Evolutionary conservation across 1,140 invertebrate species (phyloP).

Genomic region (Spodoptera litura): DNA sequence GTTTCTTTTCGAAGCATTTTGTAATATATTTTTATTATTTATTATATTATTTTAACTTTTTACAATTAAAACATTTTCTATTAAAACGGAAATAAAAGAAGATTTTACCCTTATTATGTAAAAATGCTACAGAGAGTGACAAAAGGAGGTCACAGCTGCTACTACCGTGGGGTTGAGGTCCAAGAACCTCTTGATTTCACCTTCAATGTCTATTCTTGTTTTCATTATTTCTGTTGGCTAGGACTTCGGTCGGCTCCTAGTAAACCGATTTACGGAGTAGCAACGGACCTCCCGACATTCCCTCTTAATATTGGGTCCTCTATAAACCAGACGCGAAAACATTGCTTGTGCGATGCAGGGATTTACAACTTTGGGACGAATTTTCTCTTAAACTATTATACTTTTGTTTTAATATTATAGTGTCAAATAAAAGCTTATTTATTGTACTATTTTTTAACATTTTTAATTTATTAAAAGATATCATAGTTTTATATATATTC

Average conservation of each 20-base stretch:
- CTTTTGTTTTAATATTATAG: not conserved
- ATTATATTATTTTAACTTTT: no score
- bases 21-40: no score
- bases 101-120: no score
- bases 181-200: no score
- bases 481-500: not conserved
- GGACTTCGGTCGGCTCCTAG: constrained; percentile 20
- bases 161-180: not conserved
- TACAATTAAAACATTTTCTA: no score
- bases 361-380: not conserved
- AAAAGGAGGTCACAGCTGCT: not conserved
- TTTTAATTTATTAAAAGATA: not conserved
- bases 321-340: not conserved
- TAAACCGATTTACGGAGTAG: constrained; percentile 5
- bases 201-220: no score
- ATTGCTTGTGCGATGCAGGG: not conserved
- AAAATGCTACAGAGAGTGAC: not conserved
- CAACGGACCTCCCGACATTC: constrained; percentile 1
- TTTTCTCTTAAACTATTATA: not conserved
- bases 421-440: not conserved
- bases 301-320: no score
- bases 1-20: no score
- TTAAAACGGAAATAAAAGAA: no score
- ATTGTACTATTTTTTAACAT: not conserved
- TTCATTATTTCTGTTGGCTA: not conserved